Evolutionary conservation across 2,113 vertebrate species (phyloP).

Genomic region (Glaucidium brasilianum): DNA sequence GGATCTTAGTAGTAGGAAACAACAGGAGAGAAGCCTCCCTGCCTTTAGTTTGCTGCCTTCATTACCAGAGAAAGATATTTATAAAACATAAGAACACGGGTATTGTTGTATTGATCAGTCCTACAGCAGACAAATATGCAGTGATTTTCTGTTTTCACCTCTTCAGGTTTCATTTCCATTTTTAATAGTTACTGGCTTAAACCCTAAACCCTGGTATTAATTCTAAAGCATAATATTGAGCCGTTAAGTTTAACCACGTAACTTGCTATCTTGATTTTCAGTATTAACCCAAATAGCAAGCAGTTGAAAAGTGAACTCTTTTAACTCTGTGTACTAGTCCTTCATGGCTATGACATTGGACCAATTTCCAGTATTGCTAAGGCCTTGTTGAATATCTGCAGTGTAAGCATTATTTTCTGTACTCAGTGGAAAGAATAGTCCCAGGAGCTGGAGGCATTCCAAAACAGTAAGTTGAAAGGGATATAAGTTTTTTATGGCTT

Average conservation of each 20-base stretch:
- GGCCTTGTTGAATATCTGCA: background rate
- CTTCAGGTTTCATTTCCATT: background rate
- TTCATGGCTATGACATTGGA: background rate
- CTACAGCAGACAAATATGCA: background rate
- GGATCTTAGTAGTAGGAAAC: background rate
- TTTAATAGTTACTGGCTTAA: background rate
- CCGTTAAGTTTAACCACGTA: background rate
- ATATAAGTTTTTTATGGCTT: conserved; percentile 5
- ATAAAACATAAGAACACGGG: background rate
- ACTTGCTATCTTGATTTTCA: background rate
- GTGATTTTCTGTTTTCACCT: background rate
- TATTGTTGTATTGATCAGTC: background rate
- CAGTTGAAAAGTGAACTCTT: background rate
- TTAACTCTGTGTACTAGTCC: background rate
- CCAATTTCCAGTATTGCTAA: background rate
- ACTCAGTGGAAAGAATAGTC: background rate
- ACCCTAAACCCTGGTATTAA: background rate
- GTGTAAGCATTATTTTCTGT: background rate
- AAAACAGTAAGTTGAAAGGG: background rate
- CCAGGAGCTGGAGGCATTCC: background rate
- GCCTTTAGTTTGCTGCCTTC: background rate
- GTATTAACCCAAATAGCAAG: background rate
- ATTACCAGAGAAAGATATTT: background rate
- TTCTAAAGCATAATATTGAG: background rate
- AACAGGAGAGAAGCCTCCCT: background rate